Base-by-base conservation (phyloP, 2,797 vertebrate species). In the Kryptopterus vitreolus region DNA sequence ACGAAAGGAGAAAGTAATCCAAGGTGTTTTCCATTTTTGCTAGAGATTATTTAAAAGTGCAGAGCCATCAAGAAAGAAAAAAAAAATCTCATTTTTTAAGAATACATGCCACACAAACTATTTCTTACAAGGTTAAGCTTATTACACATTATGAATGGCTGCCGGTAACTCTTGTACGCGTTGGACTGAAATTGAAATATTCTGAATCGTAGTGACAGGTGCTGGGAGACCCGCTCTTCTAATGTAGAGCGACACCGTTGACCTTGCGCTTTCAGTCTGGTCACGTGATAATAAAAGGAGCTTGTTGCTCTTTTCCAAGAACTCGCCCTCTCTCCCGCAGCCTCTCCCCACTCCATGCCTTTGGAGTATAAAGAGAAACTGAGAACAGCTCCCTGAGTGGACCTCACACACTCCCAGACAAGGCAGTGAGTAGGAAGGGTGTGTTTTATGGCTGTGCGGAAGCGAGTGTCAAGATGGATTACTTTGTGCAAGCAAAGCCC, bases 401-500 rank as follows among this genome's bases (percentile, higher is more conserved):
- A 62, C 76, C 57, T 78, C 73, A 65, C 69, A 77, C 59, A 24
- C 62, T 73, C 69, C 63, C 52, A 38, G 75, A 71, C 71, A 85
- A 76, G 79, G 76, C 82, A 59, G 62, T 80, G 79, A 86, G 82
- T 65, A 62, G 65, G 61, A 43, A 74, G 70, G 76, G 71, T 62
- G 61, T 48, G 43, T 79, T 81, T 68, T 75, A 43, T 31, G 16
- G 16, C 18, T 53, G 78, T 68, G 55, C 55, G 87, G 76, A 83
- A 76, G 57, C 57, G 57, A 59, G 33, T 65, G 80, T 80, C 53
- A 65, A 63, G 63, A 50, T 75, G 86, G 86, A 87, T 87, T 88
- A 85, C 58, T 74, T 78, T 86, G 70, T 87, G 74, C 83, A 88
- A 88, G 79, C 86, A 84, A 70, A 59, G 76, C 79, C 81, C 82